Evolutionary conservation across 2,888 invertebrate genomes (phyloP), one percentile per base, ranked within the genome.

Genomic region (Xanthia icteritia): DNA sequence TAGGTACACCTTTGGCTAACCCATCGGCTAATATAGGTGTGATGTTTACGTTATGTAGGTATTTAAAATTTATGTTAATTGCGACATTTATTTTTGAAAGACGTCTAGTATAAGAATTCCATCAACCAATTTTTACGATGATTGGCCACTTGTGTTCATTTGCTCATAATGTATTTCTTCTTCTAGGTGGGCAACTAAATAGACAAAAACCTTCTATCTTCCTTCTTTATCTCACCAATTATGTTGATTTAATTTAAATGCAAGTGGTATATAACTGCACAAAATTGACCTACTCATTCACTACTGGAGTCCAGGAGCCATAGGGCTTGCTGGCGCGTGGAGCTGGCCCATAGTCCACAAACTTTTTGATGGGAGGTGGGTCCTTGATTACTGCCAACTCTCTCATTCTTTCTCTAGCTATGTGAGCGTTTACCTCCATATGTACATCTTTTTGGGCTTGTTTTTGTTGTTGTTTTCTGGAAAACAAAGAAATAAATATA

Each of bases 261-360:
- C 13, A n/a, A 31, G 23, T 48, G n/a, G n/a, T 9, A 51, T n/a
- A 17, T 4, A 63, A 51, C 2, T 13, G 1, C 8, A 27, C 5
- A 20, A 42, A 51, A 15, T 70, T 45, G 67, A 93, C 95, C 92
- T 96, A 98, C 98, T 96, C 96, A 85, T 96, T 95, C 79, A 97
- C 96, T 13, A 98, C 97, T 11, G 97, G 97, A 89, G 97, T 97
- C 98, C 98, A 98, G n/a, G 97, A 95, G 11, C 98, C 98, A 90
- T 98, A 98, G 0, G 98, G 98, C 83, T 97, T 97, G 0, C 96
- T 97, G 79, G 97, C 97, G 45, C 97, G 97, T 1, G 97, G 97
- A 36, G 91, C 89, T 2, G 98, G 97, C 63, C 98, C 97, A 70
- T 91, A 94, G 54, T 90, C 86, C 23, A 84, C 71, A 56, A 82